Base-by-base conservation (phyloP, 2,113 vertebrate species). In the Amphilophus citrinellus region DNA sequence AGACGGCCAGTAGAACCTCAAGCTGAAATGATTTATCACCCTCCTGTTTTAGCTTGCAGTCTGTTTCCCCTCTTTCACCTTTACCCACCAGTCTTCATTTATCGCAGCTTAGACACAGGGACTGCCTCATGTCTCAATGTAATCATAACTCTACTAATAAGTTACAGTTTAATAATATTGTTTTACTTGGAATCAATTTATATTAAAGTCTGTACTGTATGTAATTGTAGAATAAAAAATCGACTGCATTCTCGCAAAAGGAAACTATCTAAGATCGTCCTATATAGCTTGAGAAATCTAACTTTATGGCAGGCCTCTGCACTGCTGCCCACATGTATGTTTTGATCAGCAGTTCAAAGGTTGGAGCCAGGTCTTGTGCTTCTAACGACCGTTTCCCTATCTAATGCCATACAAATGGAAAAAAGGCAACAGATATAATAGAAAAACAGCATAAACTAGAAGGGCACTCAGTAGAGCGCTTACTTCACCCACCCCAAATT, bases 21-120 rank as follows among this genome's bases (percentile, higher is more conserved):
- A 30, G 57, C 60, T 73, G 61, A 62, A 79, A 76, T 80, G 78
- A 90, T 82, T 90, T 2, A 86, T 82, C 10, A 42, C 60, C 4
- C 13, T 78, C 17, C 53, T 60, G 37, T 44, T 61, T 60, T 73
- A 58, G 22, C 17, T 57, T 50, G 66, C 24, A 56, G 8, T 65
- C 56, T 24, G 61, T 56, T 62, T 80, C 53, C 61, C 68, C n/a
- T 62, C 39, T 76, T 50, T 77, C 50, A 78, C 7, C 37, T 68
- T 32, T 57, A 61, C 42, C 4, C 27, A 76, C 35, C 32, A 13
- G 15, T 35, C 53, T 22, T 61, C 15, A 44, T 61, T 10, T 61
- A n/a, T 35, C 53, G 50, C 44, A 63, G 22, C 2, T 57, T 14
- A 24, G 44, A 61, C 13, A 35, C 42, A 14, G 18, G 5, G 50